Evolutionary conservation across 2,113 vertebrate species (phyloP).

Genomic region (Gallinago jamesoni): DNA sequence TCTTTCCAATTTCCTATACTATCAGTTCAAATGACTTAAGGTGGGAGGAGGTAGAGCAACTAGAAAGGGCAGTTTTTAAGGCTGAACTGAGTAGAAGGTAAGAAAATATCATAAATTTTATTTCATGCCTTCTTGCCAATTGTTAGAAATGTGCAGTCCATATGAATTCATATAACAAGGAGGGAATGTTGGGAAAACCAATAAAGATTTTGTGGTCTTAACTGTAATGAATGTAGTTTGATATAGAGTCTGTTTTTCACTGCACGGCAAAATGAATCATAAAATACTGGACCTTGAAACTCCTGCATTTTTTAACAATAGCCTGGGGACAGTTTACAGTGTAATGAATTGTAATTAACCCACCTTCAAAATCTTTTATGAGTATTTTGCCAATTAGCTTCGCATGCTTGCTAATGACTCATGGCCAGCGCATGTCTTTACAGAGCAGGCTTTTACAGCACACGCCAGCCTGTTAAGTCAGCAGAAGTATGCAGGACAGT

Average conservation of each 20-base stretch:
- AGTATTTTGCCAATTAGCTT: constrained; percentile 85
- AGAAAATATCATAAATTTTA: constrained; percentile 81
- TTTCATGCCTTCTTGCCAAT: constrained; percentile 80
- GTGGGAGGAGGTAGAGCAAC: constrained; percentile 64
- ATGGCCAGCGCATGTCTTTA: constrained; percentile 79
- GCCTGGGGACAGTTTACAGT: constrained; percentile 81
- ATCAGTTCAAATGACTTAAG: constrained; percentile 25
- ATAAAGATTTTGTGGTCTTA: constrained; percentile 84
- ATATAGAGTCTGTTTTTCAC: constrained; percentile 80
- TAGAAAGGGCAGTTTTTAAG: constrained; percentile 67
- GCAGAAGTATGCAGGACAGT: constrained; percentile 50
- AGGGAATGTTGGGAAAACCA: constrained; percentile 83
- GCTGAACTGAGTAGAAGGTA: constrained; percentile 70
- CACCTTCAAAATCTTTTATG: constrained; percentile 85
- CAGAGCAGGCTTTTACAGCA: constrained; percentile 71
- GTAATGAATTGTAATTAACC: constrained; percentile 88
- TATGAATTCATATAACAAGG: constrained; percentile 82
- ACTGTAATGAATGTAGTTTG: constrained; percentile 85
- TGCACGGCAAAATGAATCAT: constrained; percentile 85
- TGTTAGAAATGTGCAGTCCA: constrained; percentile 84
- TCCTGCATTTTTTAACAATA: constrained; percentile 85
- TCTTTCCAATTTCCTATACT: not conserved
- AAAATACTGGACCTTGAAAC: constrained; percentile 84
- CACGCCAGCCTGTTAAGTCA: constrained; percentile 68
- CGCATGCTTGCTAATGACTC: constrained; percentile 83